Percentiles rank a stretch among this genome's conserved stretches.
These are phyloP conservation scores for Leucophenga maculata DNA, from an alignment of 2,888 invertebrate species.

Conservation along the genomic window DNA sequence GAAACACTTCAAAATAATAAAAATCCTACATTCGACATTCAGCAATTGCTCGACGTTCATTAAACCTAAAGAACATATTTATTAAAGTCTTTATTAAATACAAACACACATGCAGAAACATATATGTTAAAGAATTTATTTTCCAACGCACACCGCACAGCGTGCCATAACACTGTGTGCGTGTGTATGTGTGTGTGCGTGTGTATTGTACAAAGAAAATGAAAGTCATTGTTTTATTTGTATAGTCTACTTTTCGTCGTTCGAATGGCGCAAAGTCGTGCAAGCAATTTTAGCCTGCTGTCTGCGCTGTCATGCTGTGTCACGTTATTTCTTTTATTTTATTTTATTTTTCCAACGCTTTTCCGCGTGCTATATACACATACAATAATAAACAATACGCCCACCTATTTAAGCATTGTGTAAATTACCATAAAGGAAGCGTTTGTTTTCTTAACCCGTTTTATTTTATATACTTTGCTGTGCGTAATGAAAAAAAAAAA, in stretches of 20 bases:
- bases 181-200: no score
- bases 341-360: constrained; percentile 45
- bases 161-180: constrained; percentile 3
- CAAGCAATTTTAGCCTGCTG: constrained; percentile 17
- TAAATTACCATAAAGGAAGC: constrained; percentile 55
- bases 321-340: constrained; percentile 56
- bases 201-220: constrained; percentile 39
- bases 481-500: constrained; percentile 1
- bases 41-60: neutral
- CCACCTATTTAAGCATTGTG: constrained; percentile 25
- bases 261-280: constrained; percentile 5
- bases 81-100: no score
- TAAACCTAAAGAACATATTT: neutral
- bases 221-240: constrained; percentile 45
- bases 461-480: neutral
- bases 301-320: constrained; percentile 58
- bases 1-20: no score
- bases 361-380: constrained; percentile 37
- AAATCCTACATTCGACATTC: no score
- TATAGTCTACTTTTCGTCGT: constrained; percentile 45
- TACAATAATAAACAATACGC: constrained; percentile 4
- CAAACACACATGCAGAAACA: no score
- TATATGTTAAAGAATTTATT: no score
- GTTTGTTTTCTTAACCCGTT: constrained; percentile 46
- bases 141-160: neutral